phyloP scores from a whole-genome alignment of 2,113 vertebrate species.

The Esox niger region DNA sequence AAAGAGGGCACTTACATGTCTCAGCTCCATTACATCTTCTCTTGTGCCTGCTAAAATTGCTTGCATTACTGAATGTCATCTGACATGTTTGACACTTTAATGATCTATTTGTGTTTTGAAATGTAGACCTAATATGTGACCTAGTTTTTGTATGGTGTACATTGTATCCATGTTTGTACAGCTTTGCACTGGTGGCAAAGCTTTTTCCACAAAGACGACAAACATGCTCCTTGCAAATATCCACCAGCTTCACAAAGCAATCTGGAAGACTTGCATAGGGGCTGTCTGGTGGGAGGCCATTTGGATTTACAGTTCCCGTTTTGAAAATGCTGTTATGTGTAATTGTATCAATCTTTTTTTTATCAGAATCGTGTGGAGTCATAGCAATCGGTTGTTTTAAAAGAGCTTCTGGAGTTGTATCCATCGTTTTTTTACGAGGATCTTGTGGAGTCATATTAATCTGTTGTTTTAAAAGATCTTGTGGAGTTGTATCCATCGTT shows the following conservation, averaged over 20 bases:
- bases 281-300: not conserved
- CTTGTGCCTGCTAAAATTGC: conserved; percentile 39
- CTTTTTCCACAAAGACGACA: conserved; percentile 53
- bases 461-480: too few species aligned
- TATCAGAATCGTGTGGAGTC: not conserved
- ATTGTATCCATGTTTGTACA: conserved; percentile 42
- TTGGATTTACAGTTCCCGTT: not conserved
- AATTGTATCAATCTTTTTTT: not conserved
- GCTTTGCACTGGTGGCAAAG: conserved; percentile 36
- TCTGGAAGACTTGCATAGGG: conserved; percentile 22
- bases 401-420: not conserved
- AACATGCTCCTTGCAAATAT: conserved; percentile 47
- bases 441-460: not conserved
- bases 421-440: not conserved
- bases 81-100: conserved; percentile 9
- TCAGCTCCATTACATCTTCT: conserved; percentile 13
- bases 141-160: conserved; percentile 37
- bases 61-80: conserved; percentile 22
- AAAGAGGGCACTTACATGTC: conserved; percentile 66
- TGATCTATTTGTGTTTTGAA: not conserved
- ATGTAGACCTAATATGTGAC: conserved; percentile 19
- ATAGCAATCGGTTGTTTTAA: too few species aligned
- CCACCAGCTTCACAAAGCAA: conserved; percentile 69
- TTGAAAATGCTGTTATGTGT: not conserved
- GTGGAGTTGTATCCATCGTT: not conserved